Evolutionary conservation across 2,113 vertebrate species (phyloP).

Genomic region (Oplegnathus fasciatus): DNA sequence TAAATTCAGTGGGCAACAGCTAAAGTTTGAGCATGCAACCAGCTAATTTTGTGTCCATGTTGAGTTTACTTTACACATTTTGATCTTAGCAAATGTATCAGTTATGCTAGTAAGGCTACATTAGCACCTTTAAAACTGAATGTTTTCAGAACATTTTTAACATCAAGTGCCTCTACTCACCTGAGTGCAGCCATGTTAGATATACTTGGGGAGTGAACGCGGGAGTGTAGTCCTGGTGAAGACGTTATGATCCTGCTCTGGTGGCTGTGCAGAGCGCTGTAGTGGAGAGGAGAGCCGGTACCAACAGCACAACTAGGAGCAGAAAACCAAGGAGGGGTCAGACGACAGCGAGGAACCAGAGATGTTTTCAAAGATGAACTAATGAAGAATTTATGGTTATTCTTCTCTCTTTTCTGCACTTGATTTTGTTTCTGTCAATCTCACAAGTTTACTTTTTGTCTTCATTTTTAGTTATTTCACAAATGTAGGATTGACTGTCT

Average conservation of each 20-base stretch:
- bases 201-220: constrained; percentile 91
- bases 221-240: constrained; percentile 91
- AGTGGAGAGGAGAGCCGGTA: constrained; percentile 90
- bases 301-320: constrained; percentile 36
- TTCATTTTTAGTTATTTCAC: not conserved
- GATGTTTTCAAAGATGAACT: not conserved
- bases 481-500: not conserved
- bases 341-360: not conserved
- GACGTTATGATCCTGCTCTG: constrained; percentile 89
- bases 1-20: not conserved
- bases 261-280: constrained; percentile 91
- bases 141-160: not conserved
- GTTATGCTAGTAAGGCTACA: not conserved
- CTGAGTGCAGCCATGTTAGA: constrained; percentile 97
- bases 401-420: not conserved
- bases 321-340: not conserved
- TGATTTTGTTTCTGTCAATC: not conserved
- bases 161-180: constrained; percentile 49
- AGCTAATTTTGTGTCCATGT: not conserved
- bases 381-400: not conserved
- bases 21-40: not conserved
- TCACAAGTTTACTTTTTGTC: not conserved
- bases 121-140: not conserved
- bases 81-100: not conserved
- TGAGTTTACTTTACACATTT: not conserved